Base-by-base conservation (phyloP, 2,113 vertebrate genomes). In the Zosterops borbonicus region DNA sequence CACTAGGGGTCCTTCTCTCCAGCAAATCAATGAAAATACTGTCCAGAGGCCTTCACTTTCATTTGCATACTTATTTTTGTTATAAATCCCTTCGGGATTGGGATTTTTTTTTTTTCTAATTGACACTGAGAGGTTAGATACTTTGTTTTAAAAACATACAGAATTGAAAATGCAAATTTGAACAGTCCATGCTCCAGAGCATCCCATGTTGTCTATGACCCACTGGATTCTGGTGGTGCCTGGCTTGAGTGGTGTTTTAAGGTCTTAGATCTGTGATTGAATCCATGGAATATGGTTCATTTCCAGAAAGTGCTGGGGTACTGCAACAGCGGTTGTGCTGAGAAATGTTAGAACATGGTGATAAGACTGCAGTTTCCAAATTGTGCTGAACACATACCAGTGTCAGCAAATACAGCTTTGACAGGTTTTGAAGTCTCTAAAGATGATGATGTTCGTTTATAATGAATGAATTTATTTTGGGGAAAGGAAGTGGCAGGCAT, bases 1-100 rank as follows among this genome's bases (percentile, higher is more conserved):
- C 96, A 97, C 91, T 94, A 97, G 95, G 58, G 92, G 87, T 97
- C 93, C 91, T 97, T 97, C 94, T 96, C 70, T 78, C 52, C 78
- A 97, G 93, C 67, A 95, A 60, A 82, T 89, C 78, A 84, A 67
- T 70, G 55, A 78, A 95, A 96, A 92, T 86, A 78, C 28, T 96
- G 58, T 95, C 89, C 95, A 92, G 53, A 83, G 83, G 93, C 62
- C 80, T 96, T 96, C 65, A 39, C 74, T 93, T 90, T 35, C 18
- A 97, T 96, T 97, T 97, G 58, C 67, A 68, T 96, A 63, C 52
- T 92, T 92, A 55, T 83, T 96, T 73, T 94, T 96, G 53, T 88
- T 95, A 74, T 67, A 70, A 64, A 77, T 68, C 35, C 22, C 68
- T 63, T 22, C 12, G 31, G 17, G 28, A 44, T 41, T 77, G 25